These are phyloP conservation scores for Phrynosoma blainvillii DNA, from an alignment of 2,113 vertebrate genomes.

Conservation along the genomic window DNA sequence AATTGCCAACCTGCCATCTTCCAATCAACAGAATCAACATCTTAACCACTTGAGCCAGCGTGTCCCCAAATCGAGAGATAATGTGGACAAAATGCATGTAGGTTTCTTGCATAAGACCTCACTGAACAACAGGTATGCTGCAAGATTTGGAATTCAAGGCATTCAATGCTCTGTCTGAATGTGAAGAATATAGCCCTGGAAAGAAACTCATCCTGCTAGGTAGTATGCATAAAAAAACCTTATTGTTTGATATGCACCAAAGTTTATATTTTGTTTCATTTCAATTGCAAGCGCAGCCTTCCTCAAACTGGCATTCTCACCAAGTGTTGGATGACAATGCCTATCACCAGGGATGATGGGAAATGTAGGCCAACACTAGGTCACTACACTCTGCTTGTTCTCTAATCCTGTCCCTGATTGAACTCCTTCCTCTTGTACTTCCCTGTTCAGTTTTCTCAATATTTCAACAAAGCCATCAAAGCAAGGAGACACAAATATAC, in stretches of 20 bases:
- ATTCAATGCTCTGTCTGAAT: neutral
- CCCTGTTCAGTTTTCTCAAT: neutral
- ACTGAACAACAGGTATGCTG: no score
- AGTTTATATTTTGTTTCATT: neutral
- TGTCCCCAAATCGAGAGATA: neutral
- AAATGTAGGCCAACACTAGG: neutral
- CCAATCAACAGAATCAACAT: no score
- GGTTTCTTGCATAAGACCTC: neutral
- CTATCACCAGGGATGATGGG: neutral
- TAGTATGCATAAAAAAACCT: no score
- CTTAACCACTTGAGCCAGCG: no score
- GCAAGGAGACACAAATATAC: neutral
- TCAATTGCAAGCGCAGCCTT: neutral
- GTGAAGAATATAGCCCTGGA: neutral
- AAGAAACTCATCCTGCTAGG: neutral
- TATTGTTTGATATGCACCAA: no score
- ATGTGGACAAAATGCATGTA: neutral
- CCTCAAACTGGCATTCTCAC: neutral
- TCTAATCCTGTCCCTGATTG: no score
- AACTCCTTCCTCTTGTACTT: neutral
- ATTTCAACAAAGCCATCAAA: neutral
- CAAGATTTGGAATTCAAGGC: neutral
- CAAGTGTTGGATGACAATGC: neutral
- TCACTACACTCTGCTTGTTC: neutral
- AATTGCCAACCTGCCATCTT: no score